Percentiles rank a stretch among this genome's conserved stretches.
These are phyloP conservation scores for Eulemur mongoz DNA, from an alignment of 2,797 vertebrate genomes.

Conservation along the genomic window DNA sequence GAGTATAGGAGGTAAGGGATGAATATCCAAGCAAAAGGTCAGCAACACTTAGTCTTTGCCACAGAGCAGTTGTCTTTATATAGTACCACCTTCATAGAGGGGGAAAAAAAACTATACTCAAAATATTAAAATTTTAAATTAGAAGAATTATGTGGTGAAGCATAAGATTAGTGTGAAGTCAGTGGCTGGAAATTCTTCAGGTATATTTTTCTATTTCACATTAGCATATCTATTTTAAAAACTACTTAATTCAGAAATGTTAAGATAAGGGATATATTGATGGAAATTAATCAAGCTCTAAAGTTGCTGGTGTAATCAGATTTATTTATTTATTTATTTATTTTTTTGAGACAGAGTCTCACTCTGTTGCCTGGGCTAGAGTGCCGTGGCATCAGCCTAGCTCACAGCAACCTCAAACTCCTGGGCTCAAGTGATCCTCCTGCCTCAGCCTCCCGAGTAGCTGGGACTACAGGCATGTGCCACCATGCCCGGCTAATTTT, in stretches of 20 bases:
- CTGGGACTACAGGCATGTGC: no score
- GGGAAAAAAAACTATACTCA: background rate
- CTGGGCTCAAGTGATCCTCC: no score
- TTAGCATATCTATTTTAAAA: background rate
- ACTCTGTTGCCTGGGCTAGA: no score
- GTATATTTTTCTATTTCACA: background rate
- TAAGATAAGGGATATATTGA: background rate
- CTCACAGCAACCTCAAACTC: no score
- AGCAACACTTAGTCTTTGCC: background rate
- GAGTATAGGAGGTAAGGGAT: background rate
- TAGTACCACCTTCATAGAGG: background rate
- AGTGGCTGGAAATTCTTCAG: background rate
- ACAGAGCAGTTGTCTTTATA: background rate
- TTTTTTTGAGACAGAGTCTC: no score
- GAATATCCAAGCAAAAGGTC: background rate
- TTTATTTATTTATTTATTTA: background rate
- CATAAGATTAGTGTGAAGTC: background rate
- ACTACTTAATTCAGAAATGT: background rate
- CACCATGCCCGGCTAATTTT: no score
- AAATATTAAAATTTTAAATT: constrained; percentile 32
- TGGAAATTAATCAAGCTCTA: constrained; percentile 15
- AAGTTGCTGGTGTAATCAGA: background rate
- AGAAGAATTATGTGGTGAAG: background rate
- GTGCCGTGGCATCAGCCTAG: no score
- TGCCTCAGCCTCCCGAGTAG: no score